These are phyloP conservation scores for Augiades crinisus DNA, from an alignment of 2,888 invertebrate genomes.

Conservation along the genomic window DNA sequence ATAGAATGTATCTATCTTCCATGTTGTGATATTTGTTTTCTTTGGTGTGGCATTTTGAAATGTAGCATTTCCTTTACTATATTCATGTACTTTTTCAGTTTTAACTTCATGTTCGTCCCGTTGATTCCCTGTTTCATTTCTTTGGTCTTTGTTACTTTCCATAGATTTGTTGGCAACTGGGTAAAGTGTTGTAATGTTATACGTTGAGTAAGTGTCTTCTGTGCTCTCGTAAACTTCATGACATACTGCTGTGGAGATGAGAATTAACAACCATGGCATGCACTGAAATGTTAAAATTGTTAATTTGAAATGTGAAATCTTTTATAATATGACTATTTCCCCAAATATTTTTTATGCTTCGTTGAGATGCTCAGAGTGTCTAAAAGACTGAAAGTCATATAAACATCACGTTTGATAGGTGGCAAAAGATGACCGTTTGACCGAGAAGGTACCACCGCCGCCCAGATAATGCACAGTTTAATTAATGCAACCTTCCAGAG, in stretches of 20 bases:
- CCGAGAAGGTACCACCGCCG: too few relatives aligned
- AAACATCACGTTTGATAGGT: too few relatives aligned
- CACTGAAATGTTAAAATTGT: slow-evolving; percentile 3
- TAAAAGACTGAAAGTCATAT: too few relatives aligned
- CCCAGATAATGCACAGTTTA: too few relatives aligned
- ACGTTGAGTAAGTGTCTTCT: neutral
- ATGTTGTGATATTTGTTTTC: slow-evolving; percentile 37
- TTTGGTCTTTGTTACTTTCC: neutral
- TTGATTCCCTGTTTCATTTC: neutral
- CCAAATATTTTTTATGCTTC: too few relatives aligned
- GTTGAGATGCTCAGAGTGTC: too few relatives aligned
- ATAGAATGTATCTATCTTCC: slow-evolving; percentile 56
- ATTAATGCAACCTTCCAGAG: too few relatives aligned
- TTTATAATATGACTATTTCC: too few relatives aligned
- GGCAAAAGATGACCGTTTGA: too few relatives aligned
- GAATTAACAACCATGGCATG: neutral
- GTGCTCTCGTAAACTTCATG: slow-evolving; percentile 6
- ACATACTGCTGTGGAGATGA: neutral
- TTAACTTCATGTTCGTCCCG: neutral
- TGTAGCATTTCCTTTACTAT: slow-evolving; percentile 1
- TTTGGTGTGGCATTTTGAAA: slow-evolving; percentile 18
- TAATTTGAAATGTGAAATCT: too few relatives aligned
- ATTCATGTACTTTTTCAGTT: neutral
- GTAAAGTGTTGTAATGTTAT: slow-evolving; percentile 17
- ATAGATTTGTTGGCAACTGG: slow-evolving; percentile 15